Conservation (phyloP, 2,797 vertebrate genomes). For the Pempheris klunzingeri region DNA sequence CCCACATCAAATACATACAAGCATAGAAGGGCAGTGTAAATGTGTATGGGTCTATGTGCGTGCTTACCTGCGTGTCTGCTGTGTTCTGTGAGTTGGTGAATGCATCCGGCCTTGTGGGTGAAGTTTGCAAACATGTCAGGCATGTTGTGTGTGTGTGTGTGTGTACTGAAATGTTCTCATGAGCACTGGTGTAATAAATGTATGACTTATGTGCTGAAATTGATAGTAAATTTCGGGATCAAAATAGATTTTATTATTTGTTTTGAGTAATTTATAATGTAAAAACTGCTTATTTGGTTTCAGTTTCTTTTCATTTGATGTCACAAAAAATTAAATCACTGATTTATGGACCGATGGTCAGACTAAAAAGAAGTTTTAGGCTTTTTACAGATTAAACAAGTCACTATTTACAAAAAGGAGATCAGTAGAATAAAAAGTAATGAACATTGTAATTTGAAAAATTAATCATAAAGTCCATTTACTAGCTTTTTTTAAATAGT, state of each 20-base stretch:
- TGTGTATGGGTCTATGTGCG: neutral
- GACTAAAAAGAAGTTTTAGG: neutral
- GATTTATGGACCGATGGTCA: neutral
- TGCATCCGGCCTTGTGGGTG: neutral
- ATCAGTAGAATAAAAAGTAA: too few relatives aligned
- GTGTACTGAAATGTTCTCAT: neutral
- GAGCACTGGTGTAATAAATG: neutral
- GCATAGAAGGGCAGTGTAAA: neutral
- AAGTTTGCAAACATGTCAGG: constrained; percentile 21
- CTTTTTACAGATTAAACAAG: too few relatives aligned
- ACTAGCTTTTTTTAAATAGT: neutral
- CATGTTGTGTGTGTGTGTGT: constrained; percentile 6
- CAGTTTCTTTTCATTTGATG: neutral
- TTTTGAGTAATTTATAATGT: too few relatives aligned
- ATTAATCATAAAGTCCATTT: neutral
- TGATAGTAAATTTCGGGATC: too few relatives aligned
- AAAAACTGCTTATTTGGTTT: neutral
- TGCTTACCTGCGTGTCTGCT: neutral
- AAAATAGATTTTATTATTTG: too few relatives aligned
- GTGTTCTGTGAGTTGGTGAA: neutral
- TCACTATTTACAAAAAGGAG: too few relatives aligned
- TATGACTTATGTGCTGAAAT: neutral
- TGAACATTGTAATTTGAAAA: too few relatives aligned
- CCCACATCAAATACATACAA: constrained; percentile 18
- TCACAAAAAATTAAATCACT: neutral